Base-by-base conservation (phyloP, 1,140 invertebrate species). In the Temnothorax nylanderi region DNA sequence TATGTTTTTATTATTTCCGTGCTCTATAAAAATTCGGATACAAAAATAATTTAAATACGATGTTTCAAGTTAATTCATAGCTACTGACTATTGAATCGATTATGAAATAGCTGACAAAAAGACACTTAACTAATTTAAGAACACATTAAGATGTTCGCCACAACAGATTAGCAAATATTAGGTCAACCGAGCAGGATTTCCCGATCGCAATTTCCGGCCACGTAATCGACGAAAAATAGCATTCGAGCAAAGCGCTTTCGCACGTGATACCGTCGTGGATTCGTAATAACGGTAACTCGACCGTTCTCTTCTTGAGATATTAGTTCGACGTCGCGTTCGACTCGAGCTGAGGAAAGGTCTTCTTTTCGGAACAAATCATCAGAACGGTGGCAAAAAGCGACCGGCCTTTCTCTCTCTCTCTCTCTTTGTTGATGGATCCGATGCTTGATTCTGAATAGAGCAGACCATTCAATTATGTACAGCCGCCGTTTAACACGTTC, bases 401-500 rank as follows among this genome's bases (percentile, higher is more conserved):
- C 18, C 26, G 41, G 44, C 11, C 54, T 75, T 56, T 60, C 54
- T 74, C 51, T 74, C 18, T 60, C 37, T 60, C 54, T 49, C 21
- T 10, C 34, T 64, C 72, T 67, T 58, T 74, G 58, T 51, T 51
- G 86, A 69, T 75, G 34, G 82, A 88, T 88, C 67, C 72, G 69
- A 86, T 80, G 72, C 65, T 65, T 58, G 87, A 54, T 74, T 58
- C 75, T 88, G 87, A 88, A 88, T 88, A 86, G 69, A 47, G 11
- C 32, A 47, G 21, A 58, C 82, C 88, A 88, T 89, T 89, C 87
- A 89, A 89, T 89, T 89, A 89, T 76, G 87, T 88, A 89, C 74
- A 88, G 88, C 67, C 69, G 58, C 74, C 82, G 88, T 89, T 89
- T 88, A 89, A 64, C 87, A 77, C 41, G 72, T 75, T 51, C 74